A percentile compares a stretch with the other conserved stretches of the same genome.
These are phyloP conservation scores for Cheilosia vulpina DNA, from an alignment of 2,888 invertebrate genomes.

Conservation along the genomic window DNA sequence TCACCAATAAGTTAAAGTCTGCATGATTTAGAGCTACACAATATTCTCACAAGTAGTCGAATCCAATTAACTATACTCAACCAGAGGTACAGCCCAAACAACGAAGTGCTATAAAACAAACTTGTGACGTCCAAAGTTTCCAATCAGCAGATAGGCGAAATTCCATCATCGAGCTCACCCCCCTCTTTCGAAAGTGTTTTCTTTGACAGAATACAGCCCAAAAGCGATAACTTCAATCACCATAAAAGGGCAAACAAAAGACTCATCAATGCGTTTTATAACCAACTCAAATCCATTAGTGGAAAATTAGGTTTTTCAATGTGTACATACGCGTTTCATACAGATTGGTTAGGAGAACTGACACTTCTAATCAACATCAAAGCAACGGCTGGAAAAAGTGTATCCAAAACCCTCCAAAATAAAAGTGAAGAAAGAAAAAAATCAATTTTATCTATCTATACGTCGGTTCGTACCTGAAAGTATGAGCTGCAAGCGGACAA, in stretches of 20 bases:
- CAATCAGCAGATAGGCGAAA: neutral
- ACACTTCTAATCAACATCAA: neutral
- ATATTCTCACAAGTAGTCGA: neutral
- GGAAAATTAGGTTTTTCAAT: neutral
- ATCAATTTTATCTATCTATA: conserved; percentile 53
- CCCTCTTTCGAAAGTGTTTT: neutral
- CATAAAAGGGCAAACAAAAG: conserved; percentile 1
- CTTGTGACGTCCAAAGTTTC: no score
- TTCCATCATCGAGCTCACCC: neutral
- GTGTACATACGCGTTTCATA: neutral
- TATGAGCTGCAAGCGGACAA: conserved; percentile 96
- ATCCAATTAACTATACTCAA: neutral
- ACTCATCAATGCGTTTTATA: conserved; percentile 15
- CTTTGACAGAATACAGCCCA: neutral
- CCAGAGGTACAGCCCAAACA: neutral
- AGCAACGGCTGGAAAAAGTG: conserved; percentile 9
- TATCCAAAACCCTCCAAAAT: conserved; percentile 5
- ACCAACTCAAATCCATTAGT: conserved; percentile 12
- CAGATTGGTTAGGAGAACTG: neutral
- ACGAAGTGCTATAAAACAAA: no score
- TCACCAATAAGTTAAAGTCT: no score
- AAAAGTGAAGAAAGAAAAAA: conserved; percentile 16
- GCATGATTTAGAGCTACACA: no score
- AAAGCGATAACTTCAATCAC: neutral
- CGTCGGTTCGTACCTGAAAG: conserved; percentile 88